phyloP scores from a whole-genome alignment of 2,113 vertebrate genomes.

The Condylura cristata region DNA sequence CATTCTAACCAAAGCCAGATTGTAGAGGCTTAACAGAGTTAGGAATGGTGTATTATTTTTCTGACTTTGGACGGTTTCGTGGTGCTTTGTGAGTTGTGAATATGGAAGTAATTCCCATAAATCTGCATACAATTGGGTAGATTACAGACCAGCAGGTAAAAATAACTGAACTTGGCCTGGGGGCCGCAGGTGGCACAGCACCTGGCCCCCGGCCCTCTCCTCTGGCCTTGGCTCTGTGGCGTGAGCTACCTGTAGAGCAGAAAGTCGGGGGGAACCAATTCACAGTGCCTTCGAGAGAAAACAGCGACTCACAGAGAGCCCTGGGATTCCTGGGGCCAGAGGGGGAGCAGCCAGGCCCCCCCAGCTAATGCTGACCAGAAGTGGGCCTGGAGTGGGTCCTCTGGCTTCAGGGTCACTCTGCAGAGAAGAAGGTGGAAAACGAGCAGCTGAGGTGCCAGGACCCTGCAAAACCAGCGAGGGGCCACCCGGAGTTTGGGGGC shows the following conservation, averaged over 20 bases:
- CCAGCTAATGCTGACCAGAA: background rate
- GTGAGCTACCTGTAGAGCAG: background rate
- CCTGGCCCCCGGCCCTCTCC: too few species aligned
- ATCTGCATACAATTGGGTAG: constrained; percentile 69
- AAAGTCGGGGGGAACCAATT: background rate
- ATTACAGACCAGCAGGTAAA: constrained; percentile 74
- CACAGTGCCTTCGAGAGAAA: background rate
- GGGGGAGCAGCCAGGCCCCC: background rate
- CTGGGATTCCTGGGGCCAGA: background rate
- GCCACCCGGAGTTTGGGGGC: background rate
- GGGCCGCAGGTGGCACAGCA: background rate
- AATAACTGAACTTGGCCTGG: constrained; percentile 59
- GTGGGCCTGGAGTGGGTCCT: too few species aligned
- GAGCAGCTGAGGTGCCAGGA: background rate
- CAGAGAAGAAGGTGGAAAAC: background rate
- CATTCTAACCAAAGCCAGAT: constrained; percentile 85
- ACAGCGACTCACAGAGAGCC: background rate
- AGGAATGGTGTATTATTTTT: constrained; percentile 85
- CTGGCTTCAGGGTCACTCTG: background rate
- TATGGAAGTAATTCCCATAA: constrained; percentile 83
- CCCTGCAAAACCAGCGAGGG: background rate
- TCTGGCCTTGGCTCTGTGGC: background rate
- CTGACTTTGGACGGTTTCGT: constrained; percentile 77
- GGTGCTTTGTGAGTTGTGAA: constrained; percentile 81
- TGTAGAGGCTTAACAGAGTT: constrained; percentile 82